Conservation (phyloP, 2,888 invertebrate genomes). For the Vesta saturnalis region DNA sequence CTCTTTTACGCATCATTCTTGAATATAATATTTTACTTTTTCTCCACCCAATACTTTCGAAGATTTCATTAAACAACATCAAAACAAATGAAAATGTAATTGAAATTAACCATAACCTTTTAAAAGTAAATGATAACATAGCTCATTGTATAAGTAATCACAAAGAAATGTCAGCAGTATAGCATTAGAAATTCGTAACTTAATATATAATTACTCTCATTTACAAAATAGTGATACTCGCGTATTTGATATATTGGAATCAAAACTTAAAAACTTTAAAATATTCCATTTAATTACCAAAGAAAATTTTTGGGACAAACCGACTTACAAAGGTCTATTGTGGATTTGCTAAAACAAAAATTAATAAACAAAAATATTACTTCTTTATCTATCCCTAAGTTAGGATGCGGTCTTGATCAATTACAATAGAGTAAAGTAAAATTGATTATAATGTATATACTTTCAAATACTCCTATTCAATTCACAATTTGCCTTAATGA, state of each 20-base stretch:
- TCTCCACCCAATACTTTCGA: background rate
- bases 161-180: background rate
- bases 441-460: background rate
- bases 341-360: too few species aligned
- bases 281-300: slow-evolving; percentile 2
- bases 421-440: background rate
- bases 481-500: background rate
- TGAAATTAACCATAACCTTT: background rate
- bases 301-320: slow-evolving; percentile 4
- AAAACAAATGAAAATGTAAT: background rate
- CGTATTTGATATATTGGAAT: background rate
- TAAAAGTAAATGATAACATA: background rate
- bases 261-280: background rate
- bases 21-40: too few species aligned
- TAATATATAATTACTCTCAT: background rate
- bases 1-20: too few species aligned
- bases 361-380: too few species aligned
- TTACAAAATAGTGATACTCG: background rate
- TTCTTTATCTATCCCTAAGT: too few species aligned
- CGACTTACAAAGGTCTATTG: background rate
- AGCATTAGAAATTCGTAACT: background rate
- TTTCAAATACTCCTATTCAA: background rate
- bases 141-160: slow-evolving; percentile 6
- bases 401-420: too few species aligned
- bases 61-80: too few species aligned